Evolutionary conservation across 1,140 invertebrate genomes (phyloP), one percentile per base, ranked within the genome.

Genomic region (Choristoneura fumiferana): DNA sequence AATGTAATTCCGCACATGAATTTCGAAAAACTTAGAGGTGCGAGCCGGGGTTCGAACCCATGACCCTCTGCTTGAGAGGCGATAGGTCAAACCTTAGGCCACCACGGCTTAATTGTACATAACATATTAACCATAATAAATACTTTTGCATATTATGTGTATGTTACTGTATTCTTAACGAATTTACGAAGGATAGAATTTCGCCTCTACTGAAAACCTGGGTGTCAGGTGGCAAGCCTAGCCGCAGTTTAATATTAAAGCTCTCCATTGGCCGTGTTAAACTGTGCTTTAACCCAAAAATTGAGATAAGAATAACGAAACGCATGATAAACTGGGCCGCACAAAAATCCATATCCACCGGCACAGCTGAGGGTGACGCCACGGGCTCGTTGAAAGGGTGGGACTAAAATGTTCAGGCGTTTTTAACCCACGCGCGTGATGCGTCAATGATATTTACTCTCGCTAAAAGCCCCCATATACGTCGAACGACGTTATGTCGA

Each of bases 381-480:
- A n/a, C n/a, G n/a, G 5, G 40, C 22, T 18, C 15, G 43, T 8
- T 12, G 43, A 49, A 49, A 49, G 57, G 57, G 45, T 59, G 57
- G 57, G 57, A 62, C 45, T 54, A 62, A 62, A 62, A 33, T 49
- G 43, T 49, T 54, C 58, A 37, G 62, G 52, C 58, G 62, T 64
- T 64, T 63, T 67, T 67, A 67, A 67, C 61, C 54, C 40, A 37
- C 55, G 22, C 45, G 34, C 39, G 55, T 54, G 57, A 54, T 54
- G 57, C 49, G 57, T 59, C 57, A 43, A 59, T 59, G 57, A 59
- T 59, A 52, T 59, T 59, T 59, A 59, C 57, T 59, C 57, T 55
- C 57, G 22, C 57, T 59, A 59, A 59, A 59, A 59, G 57, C 57
- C 49, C 33, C 37, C 49, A 65, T 73, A 73, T 55, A 55, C 54